Conservation (phyloP, 2,797 vertebrate genomes). For the Bothrops alternatus region DNA sequence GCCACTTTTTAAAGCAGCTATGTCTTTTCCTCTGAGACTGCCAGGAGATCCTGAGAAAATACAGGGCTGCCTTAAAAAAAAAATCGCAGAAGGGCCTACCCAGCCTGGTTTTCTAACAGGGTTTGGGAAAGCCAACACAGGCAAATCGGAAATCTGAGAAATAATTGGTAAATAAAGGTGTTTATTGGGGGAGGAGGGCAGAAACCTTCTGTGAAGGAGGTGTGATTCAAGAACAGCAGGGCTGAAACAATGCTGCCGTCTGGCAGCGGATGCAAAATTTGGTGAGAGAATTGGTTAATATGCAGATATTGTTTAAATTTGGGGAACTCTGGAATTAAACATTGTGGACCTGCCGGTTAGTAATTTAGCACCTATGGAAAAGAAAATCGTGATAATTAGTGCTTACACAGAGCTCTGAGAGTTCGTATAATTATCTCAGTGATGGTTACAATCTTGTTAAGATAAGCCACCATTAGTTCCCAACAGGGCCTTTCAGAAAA, state of each 20-base stretch:
- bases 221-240: not conserved
- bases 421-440: not conserved
- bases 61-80: not conserved
- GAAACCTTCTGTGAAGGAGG: not conserved
- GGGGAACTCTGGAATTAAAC: not conserved
- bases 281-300: not conserved
- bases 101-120: not conserved
- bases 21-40: not conserved
- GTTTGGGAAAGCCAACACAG: not conserved
- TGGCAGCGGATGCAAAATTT: not conserved
- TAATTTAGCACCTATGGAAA: not conserved
- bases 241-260: not conserved
- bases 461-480: not conserved
- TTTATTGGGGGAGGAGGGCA: not conserved
- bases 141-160: not conserved
- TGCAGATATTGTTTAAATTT: not conserved
- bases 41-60: not conserved
- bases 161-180: not conserved
- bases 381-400: not conserved
- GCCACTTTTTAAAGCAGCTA: not conserved
- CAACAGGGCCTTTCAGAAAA: not conserved
- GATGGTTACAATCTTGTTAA: not conserved
- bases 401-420: not conserved
- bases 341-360: not conserved
- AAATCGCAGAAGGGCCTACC: not conserved